These are phyloP conservation scores for Anoura caudifer DNA, from an alignment of 2,113 vertebrate species.

Conservation along the genomic window DNA sequence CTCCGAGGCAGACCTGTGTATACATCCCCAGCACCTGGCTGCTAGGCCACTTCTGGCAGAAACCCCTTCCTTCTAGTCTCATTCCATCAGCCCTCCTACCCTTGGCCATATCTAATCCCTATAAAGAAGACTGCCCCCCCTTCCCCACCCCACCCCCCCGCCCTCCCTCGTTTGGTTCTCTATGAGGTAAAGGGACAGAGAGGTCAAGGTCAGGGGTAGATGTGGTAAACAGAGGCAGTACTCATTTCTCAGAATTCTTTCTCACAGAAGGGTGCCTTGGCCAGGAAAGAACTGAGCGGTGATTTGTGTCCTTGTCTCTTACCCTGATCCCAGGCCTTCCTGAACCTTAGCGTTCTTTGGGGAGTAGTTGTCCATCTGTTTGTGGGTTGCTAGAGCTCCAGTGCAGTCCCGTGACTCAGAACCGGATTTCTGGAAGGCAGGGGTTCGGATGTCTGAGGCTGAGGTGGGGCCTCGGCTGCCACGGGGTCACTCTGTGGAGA, in stretches of 20 bases:
- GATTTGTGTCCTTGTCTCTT: not conserved
- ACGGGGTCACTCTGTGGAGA: not conserved
- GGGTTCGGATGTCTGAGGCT: not conserved
- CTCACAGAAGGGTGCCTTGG: not conserved
- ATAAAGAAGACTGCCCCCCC: not conserved
- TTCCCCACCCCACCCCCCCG: not conserved
- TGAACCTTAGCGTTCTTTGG: conserved; percentile 12
- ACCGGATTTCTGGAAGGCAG: not conserved
- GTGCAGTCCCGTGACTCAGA: not conserved
- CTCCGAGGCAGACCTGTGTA: not conserved
- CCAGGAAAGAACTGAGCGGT: not conserved
- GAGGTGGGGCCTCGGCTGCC: not conserved
- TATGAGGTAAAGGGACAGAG: not conserved
- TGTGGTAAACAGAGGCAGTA: not conserved
- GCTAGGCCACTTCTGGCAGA: not conserved
- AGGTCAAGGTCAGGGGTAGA: not conserved
- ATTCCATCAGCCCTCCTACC: not conserved
- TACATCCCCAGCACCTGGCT: no score
- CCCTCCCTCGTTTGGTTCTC: not conserved
- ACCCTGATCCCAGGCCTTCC: not conserved
- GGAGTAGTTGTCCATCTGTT: not conserved
- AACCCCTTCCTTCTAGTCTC: not conserved
- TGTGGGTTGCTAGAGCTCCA: not conserved
- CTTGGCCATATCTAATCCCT: not conserved
- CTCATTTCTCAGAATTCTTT: conserved; percentile 34